Evolutionary conservation across 37 sponge, comb jelly and placozoan genomes (phyloP).

Genomic region (Oscarella lobularis): DNA sequence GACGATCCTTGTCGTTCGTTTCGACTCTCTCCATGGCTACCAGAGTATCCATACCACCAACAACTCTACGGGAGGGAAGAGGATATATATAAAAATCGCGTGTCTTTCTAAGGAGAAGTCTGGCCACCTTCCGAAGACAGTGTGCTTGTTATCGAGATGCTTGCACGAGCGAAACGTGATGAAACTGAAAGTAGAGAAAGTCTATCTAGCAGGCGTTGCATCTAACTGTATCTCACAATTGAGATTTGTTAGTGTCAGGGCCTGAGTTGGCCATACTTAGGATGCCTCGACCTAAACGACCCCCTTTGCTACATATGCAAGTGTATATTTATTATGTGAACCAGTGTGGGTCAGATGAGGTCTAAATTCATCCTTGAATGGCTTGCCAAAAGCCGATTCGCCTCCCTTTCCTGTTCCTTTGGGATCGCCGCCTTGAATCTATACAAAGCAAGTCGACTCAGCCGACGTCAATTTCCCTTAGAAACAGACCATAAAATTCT

Average conservation of each 20-base stretch:
- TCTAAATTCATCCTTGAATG: constrained; percentile 87
- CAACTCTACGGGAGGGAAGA: constrained; percentile 23
- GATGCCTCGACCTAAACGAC: constrained; percentile 63
- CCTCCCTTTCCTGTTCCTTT: constrained; percentile 81
- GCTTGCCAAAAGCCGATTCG: constrained; percentile 68
- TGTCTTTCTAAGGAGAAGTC: too few species aligned
- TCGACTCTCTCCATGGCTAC: constrained; percentile 59
- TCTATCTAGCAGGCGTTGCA: too few species aligned
- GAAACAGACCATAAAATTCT: constrained; percentile 79
- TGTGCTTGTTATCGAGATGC: constrained; percentile 88
- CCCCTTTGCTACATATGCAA: background rate
- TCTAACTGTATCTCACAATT: constrained; percentile 85
- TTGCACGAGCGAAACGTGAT: constrained; percentile 82
- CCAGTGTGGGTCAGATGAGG: constrained; percentile 79
- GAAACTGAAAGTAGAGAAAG: constrained; percentile 32
- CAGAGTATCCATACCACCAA: constrained; percentile 74
- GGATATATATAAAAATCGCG: background rate
- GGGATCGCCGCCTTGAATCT: constrained; percentile 92
- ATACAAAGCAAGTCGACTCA: background rate
- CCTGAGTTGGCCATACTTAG: constrained; percentile 94
- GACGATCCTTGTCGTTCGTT: constrained; percentile 70
- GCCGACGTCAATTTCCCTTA: background rate
- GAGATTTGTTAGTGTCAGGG: constrained; percentile 79
- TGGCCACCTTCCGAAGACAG: constrained; percentile 90
- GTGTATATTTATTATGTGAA: background rate